A percentile compares a stretch with the other conserved stretches of the same genome.
Conservation (phyloP, 2,888 invertebrate species). For the Orthosia incerta region DNA sequence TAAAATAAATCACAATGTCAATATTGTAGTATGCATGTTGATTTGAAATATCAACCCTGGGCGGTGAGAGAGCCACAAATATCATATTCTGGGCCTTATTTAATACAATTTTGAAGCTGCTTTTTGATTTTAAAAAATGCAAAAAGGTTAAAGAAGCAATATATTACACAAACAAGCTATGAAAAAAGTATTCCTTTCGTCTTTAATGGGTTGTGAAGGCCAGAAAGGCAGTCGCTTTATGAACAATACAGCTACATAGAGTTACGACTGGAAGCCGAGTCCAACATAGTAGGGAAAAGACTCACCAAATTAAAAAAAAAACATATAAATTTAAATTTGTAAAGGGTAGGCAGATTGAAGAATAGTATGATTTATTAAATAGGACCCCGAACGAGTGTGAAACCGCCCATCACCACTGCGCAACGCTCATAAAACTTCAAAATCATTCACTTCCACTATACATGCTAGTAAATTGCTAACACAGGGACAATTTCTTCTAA, state of each 20-base stretch:
- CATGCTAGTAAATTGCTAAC: slow-evolving; percentile 25
- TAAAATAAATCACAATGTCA: neutral
- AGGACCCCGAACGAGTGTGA: neutral
- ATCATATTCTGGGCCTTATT: neutral
- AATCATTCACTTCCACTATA: slow-evolving; percentile 10
- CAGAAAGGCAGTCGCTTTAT: neutral
- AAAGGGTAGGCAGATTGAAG: neutral
- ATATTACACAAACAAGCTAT: neutral
- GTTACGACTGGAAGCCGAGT: neutral
- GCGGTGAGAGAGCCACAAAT: too few relatives aligned
- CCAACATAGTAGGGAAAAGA: neutral
- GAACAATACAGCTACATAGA: neutral
- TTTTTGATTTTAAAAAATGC: too few relatives aligned
- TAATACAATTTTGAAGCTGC: neutral
- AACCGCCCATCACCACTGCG: neutral
- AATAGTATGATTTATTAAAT: slow-evolving; percentile 5
- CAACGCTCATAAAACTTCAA: neutral
- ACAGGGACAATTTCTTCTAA: neutral
- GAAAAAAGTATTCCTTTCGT: neutral
- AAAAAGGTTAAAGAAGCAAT: neutral
- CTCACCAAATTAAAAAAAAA: too few relatives aligned
- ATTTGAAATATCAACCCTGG: neutral
- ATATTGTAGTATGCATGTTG: neutral
- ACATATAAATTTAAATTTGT: too few relatives aligned
- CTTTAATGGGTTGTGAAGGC: neutral